Evolutionary conservation across 2,888 invertebrate species (phyloP).

Genomic region (Chrysolina haemoptera): DNA sequence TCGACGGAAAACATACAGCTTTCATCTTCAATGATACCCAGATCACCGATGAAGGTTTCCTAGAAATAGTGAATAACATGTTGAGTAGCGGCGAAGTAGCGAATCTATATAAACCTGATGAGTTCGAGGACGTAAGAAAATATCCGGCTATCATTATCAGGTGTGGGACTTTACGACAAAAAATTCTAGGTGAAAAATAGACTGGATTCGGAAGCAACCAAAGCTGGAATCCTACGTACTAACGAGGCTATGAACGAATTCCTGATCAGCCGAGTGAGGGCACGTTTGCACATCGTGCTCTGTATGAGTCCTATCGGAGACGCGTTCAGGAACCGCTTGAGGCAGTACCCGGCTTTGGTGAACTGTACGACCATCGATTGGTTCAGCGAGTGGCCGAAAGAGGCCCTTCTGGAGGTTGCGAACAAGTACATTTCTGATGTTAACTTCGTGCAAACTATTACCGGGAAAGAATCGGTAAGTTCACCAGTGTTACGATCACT

Average conservation of each 20-base stretch:
- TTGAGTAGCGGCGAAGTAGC: slow-evolving; percentile 90
- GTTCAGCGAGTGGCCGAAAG: slow-evolving; percentile 91
- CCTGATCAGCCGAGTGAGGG: slow-evolving; percentile 83
- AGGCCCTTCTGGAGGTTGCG: slow-evolving; percentile 91
- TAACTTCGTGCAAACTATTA: slow-evolving; percentile 80
- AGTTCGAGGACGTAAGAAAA: slow-evolving; percentile 85
- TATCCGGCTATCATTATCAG: not conserved
- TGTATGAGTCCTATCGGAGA: slow-evolving; percentile 94
- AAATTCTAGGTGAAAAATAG: slow-evolving; percentile 74
- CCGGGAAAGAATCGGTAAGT: slow-evolving; percentile 74
- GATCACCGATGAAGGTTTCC: slow-evolving; percentile 86
- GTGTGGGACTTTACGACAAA: not conserved
- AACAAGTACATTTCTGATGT: slow-evolving; percentile 84
- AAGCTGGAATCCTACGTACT: slow-evolving; percentile 74
- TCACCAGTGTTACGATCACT: not conserved
- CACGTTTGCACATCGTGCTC: slow-evolving; percentile 85
- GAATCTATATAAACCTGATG: slow-evolving; percentile 89
- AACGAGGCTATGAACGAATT: slow-evolving; percentile 82
- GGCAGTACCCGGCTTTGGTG: slow-evolving; percentile 90
- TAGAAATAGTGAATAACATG: slow-evolving; percentile 92
- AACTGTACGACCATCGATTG: slow-evolving; percentile 92
- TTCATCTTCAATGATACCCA: slow-evolving; percentile 92
- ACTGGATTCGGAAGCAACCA: slow-evolving; percentile 74
- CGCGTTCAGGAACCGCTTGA: slow-evolving; percentile 85
- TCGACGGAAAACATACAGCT: slow-evolving; percentile 81